Evolutionary conservation across 2,888 invertebrate species (phyloP).

Genomic region (Agriopis leucophaearia): DNA sequence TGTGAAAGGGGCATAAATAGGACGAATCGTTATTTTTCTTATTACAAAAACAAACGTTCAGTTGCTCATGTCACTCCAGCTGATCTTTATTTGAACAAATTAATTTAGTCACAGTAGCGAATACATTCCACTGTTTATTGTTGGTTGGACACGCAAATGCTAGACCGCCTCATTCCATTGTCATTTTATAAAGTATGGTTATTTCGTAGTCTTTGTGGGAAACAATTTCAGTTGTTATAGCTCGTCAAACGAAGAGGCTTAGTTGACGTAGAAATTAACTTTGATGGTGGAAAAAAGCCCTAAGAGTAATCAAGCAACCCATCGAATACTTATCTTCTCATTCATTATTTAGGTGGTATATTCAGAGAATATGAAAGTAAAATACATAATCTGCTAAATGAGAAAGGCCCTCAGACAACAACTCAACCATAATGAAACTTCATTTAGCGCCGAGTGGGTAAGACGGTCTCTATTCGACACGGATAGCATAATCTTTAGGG

Average conservation of each 20-base stretch:
- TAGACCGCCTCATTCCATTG: conserved; percentile 1
- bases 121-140: conserved; percentile 12
- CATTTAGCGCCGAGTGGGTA: not conserved
- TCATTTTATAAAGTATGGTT: conserved; percentile 3
- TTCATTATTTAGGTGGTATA: not conserved
- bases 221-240: conserved; percentile 14
- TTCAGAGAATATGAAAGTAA: not conserved
- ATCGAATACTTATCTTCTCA: not conserved
- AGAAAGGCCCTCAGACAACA: not conserved
- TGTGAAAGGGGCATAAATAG: not conserved
- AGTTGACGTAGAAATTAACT: not conserved
- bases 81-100: conserved; percentile 20
- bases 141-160: conserved; percentile 2
- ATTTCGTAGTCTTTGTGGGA: conserved; percentile 1
- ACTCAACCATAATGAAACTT: conserved; percentile 3
- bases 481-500: no score
- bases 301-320: not conserved
- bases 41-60: conserved; percentile 17
- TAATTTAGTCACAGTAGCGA: conserved; percentile 9
- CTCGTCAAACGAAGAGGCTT: conserved; percentile 7
- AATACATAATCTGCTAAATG: no score
- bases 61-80: conserved; percentile 11
- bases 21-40: not conserved
- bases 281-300: not conserved
- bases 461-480: not conserved